A percentile compares a stretch with the other conserved stretches of the same genome.
These are phyloP conservation scores for Melanostoma scalare DNA, from an alignment of 2,888 invertebrate species.

Conservation along the genomic window DNA sequence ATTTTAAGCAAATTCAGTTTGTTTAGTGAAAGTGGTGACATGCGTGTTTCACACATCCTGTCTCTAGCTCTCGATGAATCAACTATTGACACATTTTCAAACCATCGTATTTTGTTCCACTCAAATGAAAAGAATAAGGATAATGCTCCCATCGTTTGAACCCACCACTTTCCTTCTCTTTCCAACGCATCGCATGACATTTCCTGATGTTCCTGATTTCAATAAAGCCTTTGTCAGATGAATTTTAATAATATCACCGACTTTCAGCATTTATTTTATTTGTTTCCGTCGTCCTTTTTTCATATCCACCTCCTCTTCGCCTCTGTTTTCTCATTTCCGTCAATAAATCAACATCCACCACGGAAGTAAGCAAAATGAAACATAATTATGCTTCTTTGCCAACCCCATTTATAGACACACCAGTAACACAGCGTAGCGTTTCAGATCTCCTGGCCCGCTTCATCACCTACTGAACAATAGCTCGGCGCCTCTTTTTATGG, in stretches of 20 bases:
- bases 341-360: conserved; percentile 64
- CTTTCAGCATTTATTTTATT: conserved; percentile 21
- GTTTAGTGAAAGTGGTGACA: no score
- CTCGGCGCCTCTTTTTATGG: background rate
- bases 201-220: conserved; percentile 7
- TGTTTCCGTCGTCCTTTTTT: conserved; percentile 2
- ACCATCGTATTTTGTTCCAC: no score
- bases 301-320: conserved; percentile 21
- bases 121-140: no score
- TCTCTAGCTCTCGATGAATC: no score
- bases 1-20: no score
- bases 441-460: conserved; percentile 6
- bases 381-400: conserved; percentile 51
- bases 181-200: background rate
- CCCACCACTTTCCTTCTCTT: no score
- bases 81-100: no score
- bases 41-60: no score
- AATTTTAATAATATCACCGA: conserved; percentile 2
- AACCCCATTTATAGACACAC: conserved; percentile 11
- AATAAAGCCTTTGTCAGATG: conserved; percentile 12
- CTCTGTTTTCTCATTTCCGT: conserved; percentile 57
- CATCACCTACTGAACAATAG: conserved; percentile 63
- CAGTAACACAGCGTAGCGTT: background rate
- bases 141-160: no score
- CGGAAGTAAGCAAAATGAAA: conserved; percentile 64